Percentiles rank a stretch among this genome's conserved stretches.
These are phyloP conservation scores for Probosciger aterrimus DNA, from an alignment of 2,113 vertebrate genomes.

Conservation along the genomic window DNA sequence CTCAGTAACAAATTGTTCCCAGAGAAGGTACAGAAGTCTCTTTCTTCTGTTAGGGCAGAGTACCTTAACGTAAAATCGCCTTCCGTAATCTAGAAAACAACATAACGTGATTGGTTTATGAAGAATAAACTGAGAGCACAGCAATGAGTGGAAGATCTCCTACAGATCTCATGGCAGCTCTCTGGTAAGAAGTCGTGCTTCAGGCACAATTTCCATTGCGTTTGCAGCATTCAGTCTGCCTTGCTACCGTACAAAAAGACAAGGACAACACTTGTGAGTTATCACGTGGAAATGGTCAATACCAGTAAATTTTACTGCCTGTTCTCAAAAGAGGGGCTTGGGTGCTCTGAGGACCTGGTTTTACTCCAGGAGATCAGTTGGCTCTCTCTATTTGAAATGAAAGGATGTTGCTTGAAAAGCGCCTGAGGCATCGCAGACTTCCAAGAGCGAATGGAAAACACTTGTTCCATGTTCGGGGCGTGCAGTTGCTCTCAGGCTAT, in stretches of 20 bases:
- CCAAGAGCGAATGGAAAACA: not conserved
- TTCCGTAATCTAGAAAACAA: not conserved
- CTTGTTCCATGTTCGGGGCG: not conserved
- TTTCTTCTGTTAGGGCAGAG: not conserved
- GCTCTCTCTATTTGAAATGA: not conserved
- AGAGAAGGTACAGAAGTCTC: not conserved
- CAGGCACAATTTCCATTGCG: not conserved
- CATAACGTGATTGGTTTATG: not conserved
- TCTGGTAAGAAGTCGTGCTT: conserved; percentile 1
- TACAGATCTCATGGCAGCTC: not conserved
- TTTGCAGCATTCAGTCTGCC: not conserved
- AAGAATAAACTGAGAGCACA: not conserved
- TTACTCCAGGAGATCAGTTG: not conserved
- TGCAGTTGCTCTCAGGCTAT: not conserved
- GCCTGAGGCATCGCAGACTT: not conserved
- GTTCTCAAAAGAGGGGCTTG: not conserved
- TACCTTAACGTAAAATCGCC: not conserved
- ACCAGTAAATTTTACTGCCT: not conserved
- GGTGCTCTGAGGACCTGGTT: not conserved
- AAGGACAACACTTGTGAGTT: not conserved
- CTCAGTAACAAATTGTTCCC: not conserved
- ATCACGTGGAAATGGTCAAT: not conserved
- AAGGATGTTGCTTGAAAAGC: not conserved
- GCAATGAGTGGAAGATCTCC: not conserved
- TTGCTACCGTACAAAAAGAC: not conserved